Base-by-base conservation (phyloP, 2,888 invertebrate genomes). In the Spilarctia lutea region DNA sequence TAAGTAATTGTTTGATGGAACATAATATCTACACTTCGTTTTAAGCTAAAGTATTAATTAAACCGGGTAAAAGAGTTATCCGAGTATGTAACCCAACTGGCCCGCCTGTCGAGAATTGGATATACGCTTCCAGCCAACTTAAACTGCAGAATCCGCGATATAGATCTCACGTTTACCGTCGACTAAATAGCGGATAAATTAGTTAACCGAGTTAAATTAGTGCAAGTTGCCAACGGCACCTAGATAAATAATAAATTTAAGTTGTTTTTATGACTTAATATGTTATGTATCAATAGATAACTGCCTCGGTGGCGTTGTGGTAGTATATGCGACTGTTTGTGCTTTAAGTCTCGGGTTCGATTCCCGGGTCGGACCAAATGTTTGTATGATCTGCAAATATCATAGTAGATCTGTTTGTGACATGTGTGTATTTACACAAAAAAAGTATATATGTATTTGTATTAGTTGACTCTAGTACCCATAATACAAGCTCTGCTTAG, bases 101-200 rank as follows among this genome's bases (percentile, higher is more conserved):
- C 89, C 92, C 91, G 92, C 92, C 92, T 90, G 92, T 92, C 89
- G 90, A 85, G 91, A 86, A 89, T 89, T 89, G 92, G 90, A 92
- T 88, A 92, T 89, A 89, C 91, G 90, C 89, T 86, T 89, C 86
- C 86, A 90, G 90, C 88, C 85, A 89, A 89, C 89, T 91, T 89
- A 89, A 90, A 92, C 91, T 91, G 91, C 91, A 89, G 85, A 89
- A 87, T 88, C 88, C 87, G 87, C 91, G 94, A 94, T 94, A 94
- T 92, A 91, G 89, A 95, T 94, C 94, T 94, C 95, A 94, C 94
- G 94, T 94, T 94, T 92, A 91, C 93, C 87, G 87, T 87, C 90
- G 88, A 91, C 93, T 94, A 94, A 94, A 94, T 94, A 93, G 90
- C 88, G 90, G 93, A 92, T 94, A 94, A 94, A 94, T 94, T 93